These are phyloP conservation scores for Hemibagrus wyckioides DNA, from an alignment of 2,113 vertebrate species.

Conservation along the genomic window DNA sequence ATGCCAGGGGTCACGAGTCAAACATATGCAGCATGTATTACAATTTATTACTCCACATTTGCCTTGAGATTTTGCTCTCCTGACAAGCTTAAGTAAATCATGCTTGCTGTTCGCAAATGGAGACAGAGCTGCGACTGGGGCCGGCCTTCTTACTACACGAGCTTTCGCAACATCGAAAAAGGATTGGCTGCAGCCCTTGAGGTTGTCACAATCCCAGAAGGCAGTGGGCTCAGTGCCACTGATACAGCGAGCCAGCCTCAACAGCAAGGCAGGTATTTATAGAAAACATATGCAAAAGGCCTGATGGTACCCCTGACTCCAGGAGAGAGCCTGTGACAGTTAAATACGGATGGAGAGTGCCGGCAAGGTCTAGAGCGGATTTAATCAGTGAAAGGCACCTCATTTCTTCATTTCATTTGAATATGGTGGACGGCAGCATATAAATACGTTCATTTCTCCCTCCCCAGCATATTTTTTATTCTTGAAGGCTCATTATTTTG, in stretches of 20 bases:
- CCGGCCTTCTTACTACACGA: conserved; percentile 30
- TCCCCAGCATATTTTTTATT: conserved; percentile 82
- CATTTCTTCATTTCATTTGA: conserved; percentile 82
- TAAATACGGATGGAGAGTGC: conserved; percentile 78
- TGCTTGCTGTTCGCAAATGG: conserved; percentile 40
- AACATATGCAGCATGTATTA: conserved; percentile 88
- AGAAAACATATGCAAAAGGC: conserved; percentile 80
- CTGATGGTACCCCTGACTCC: conserved; percentile 75
- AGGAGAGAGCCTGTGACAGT: conserved; percentile 76
- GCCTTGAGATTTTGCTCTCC: conserved; percentile 88
- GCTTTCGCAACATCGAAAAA: conserved; percentile 65
- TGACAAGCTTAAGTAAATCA: conserved; percentile 95
- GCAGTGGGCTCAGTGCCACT: conserved; percentile 66
- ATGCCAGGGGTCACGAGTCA: conserved; percentile 93
- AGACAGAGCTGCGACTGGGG: conserved; percentile 28
- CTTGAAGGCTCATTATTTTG: conserved; percentile 93
- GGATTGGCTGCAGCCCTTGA: conserved; percentile 75
- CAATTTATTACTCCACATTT: conserved; percentile 92
- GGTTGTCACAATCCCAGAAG: conserved; percentile 77
- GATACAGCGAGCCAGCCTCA: conserved; percentile 66
- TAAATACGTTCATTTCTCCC: conserved; percentile 76
- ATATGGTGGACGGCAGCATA: conserved; percentile 72
- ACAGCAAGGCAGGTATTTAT: conserved; percentile 81
- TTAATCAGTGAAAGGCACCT: conserved; percentile 78
- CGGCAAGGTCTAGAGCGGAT: conserved; percentile 71